Percentiles rank a stretch among this genome's conserved stretches.
Conservation (phyloP, 2,797 vertebrate species). For the Hydrolagus colliei region DNA sequence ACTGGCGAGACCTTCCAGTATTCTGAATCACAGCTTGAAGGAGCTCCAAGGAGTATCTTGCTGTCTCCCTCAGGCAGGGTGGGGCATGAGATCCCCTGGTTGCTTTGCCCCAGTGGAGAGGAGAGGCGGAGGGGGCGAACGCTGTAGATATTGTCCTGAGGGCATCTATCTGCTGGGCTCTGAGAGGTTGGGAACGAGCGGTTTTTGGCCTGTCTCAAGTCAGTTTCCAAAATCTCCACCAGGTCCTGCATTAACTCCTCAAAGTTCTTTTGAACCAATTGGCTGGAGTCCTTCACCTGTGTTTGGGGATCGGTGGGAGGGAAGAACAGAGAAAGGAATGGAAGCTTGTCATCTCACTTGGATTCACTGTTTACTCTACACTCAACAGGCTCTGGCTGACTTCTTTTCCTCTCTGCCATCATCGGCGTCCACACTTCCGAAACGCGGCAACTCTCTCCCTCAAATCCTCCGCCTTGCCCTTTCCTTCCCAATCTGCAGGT, state of each 20-base stretch:
- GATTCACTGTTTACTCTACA: constrained; percentile 32
- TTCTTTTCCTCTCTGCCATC: too few species aligned
- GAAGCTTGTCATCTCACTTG: constrained; percentile 43
- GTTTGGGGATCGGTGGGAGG: constrained; percentile 26
- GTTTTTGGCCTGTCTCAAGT: constrained; percentile 50
- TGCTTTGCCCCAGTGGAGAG: neutral
- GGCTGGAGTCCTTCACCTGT: constrained; percentile 51
- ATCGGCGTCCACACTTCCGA: too few species aligned
- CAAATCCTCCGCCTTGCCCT: too few species aligned
- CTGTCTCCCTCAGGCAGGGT: neutral
- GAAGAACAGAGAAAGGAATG: neutral
- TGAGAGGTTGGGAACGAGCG: constrained; percentile 26
- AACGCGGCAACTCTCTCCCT: too few species aligned
- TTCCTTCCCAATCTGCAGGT: too few species aligned
- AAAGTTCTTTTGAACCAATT: constrained; percentile 38
- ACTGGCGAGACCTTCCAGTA: neutral
- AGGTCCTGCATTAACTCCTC: constrained; percentile 69
- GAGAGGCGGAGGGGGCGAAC: neutral
- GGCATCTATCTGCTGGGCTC: neutral
- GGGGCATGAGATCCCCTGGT: neutral
- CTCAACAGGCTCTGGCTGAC: too few species aligned
- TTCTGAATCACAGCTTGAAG: neutral
- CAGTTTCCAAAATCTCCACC: constrained; percentile 74
- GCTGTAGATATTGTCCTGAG: neutral
- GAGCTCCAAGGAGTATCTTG: neutral